Evolutionary conservation across 2,888 invertebrate genomes (phyloP).

Genomic region (Drosophila suboccidentalis): DNA sequence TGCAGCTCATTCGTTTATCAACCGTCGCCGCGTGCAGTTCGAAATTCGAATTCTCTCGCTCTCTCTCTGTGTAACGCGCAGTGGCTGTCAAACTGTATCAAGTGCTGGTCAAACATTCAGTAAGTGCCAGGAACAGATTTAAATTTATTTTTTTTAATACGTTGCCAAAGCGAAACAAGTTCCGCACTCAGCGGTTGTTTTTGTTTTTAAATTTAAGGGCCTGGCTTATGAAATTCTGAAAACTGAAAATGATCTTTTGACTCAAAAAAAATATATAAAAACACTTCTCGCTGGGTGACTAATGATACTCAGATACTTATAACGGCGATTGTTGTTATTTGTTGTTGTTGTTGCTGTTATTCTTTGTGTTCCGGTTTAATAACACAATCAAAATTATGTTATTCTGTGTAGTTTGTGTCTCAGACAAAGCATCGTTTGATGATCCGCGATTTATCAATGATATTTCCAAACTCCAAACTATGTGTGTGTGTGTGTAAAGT

Average conservation of each 20-base stretch:
- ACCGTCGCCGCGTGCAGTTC: constrained; percentile 62
- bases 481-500: background rate
- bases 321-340: constrained; percentile 48
- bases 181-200: constrained; percentile 19
- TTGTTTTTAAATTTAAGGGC: background rate
- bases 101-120: constrained; percentile 30
- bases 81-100: constrained; percentile 33
- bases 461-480: background rate
- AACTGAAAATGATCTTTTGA: constrained; percentile 24
- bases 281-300: constrained; percentile 50
- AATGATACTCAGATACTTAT: constrained; percentile 37
- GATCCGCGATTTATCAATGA: constrained; percentile 39
- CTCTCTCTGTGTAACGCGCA: background rate
- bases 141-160: constrained; percentile 1
- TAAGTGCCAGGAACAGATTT: constrained; percentile 42
- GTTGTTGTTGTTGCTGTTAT: background rate
- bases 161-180: constrained; percentile 46
- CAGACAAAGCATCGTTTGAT: constrained; percentile 26
- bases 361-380: constrained; percentile 27
- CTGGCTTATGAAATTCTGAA: background rate
- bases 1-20: constrained; percentile 59
- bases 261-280: constrained; percentile 27
- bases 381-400: constrained; percentile 12
- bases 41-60: constrained; percentile 1
- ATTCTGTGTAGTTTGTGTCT: constrained; percentile 14